Conservation (phyloP, 2,888 invertebrate genomes). For the Eurois occulta region DNA sequence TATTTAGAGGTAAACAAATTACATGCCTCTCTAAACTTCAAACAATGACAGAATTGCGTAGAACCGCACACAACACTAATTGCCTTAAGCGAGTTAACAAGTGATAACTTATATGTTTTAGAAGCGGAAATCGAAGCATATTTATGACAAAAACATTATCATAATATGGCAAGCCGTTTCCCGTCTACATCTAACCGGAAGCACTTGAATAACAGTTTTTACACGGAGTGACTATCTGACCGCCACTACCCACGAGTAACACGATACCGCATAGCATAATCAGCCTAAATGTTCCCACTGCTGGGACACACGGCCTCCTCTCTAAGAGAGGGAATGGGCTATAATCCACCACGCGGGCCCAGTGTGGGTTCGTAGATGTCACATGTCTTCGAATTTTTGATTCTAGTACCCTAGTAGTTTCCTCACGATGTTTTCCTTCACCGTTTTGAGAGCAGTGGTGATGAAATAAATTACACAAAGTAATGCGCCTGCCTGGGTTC, state of each 20-base stretch:
- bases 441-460: too few relatives aligned
- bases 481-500: too few relatives aligned
- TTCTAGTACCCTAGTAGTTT: too few relatives aligned
- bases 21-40: neutral
- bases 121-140: neutral
- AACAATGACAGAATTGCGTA: conserved; percentile 11
- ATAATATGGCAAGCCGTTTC: neutral
- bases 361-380: too few relatives aligned
- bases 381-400: too few relatives aligned
- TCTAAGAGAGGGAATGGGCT: too few relatives aligned
- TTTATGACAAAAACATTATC: neutral
- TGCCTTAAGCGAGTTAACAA: neutral
- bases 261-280: too few relatives aligned
- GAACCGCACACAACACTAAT: neutral
- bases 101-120: neutral
- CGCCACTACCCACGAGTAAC: neutral
- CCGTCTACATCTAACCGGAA: neutral
- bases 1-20: neutral
- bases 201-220: neutral
- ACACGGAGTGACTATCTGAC: neutral
- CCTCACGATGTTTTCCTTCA: too few relatives aligned
- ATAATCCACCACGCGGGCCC: too few relatives aligned
- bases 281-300: too few relatives aligned
- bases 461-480: too few relatives aligned
- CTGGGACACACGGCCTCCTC: too few relatives aligned